phyloP scores from a whole-genome alignment of 2,888 invertebrate species.

The Archips crataeganus region DNA sequence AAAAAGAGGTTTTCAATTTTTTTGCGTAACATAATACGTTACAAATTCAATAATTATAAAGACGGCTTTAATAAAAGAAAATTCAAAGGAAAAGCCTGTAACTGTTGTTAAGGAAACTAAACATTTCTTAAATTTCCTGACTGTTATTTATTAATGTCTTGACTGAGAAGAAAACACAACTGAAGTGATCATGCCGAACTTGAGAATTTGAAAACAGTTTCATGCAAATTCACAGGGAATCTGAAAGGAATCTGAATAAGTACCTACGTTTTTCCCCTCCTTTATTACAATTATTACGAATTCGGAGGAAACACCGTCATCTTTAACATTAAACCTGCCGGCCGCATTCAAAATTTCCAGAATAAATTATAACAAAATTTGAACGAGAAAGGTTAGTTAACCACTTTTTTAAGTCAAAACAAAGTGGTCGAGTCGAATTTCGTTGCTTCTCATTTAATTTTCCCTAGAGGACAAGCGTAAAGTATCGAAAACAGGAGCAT shows the following conservation, averaged over 20 bases:
- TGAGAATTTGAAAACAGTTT: constrained; percentile 27
- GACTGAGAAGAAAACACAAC: background rate
- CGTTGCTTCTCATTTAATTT: constrained; percentile 25
- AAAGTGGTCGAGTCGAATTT: constrained; percentile 21
- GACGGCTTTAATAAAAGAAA: background rate
- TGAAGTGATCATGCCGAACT: background rate
- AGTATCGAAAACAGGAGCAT: constrained; percentile 16
- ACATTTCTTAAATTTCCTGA: background rate
- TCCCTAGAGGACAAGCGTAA: constrained; percentile 1
- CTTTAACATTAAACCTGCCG: constrained; percentile 23
- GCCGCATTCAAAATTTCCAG: constrained; percentile 23
- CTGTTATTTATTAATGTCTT: background rate
- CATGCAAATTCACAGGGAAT: constrained; percentile 18
- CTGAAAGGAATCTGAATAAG: constrained; percentile 26
- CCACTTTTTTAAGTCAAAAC: constrained; percentile 32
- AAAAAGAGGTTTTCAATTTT: too few species aligned
- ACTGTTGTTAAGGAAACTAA: background rate
- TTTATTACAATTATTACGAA: constrained; percentile 40
- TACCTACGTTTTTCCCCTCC: constrained; percentile 20
- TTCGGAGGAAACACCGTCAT: constrained; percentile 26
- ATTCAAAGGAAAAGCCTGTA: background rate
- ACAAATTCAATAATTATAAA: background rate
- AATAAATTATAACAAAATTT: constrained; percentile 37
- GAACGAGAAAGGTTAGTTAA: constrained; percentile 25
- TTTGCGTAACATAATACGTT: background rate